These are phyloP conservation scores for Noctua comes DNA, from an alignment of 2,888 invertebrate species.

Conservation along the genomic window DNA sequence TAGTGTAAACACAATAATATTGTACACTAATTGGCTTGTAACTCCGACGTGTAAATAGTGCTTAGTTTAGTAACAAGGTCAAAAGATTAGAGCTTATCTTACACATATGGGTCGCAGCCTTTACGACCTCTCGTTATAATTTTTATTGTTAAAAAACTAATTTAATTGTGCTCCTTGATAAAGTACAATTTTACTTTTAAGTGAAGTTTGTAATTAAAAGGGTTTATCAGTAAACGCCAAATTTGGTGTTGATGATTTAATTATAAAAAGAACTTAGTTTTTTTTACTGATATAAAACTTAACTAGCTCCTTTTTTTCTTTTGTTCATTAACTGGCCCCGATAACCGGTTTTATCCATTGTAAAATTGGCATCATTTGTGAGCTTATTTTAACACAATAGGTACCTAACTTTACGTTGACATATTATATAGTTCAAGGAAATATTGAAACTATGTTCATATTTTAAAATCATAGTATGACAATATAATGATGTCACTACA, in stretches of 20 bases:
- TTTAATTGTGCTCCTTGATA: constrained; percentile 54
- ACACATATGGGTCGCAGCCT: constrained; percentile 60
- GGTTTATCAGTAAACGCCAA: constrained; percentile 66
- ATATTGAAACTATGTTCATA: constrained; percentile 14
- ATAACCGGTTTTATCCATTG: constrained; percentile 50
- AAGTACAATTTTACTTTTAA: constrained; percentile 47
- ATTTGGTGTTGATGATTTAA: constrained; percentile 59
- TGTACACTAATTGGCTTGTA: constrained; percentile 64
- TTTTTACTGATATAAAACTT: constrained; percentile 38
- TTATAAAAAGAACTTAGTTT: constrained; percentile 43
- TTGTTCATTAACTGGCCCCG: constrained; percentile 46
- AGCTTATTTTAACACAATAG: constrained; percentile 7
- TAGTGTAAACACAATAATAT: constrained; percentile 61
- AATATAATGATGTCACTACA: constrained; percentile 26
- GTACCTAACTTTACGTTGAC: background rate
- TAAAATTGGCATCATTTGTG: constrained; percentile 36
- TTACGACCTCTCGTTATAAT: constrained; percentile 63
- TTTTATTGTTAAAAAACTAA: constrained; percentile 63
- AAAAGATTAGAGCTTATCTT: constrained; percentile 69
- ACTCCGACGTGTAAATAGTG: constrained; percentile 63
- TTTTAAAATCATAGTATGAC: constrained; percentile 8
- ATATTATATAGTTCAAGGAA: constrained; percentile 20
- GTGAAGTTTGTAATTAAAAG: constrained; percentile 60
- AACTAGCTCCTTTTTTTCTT: constrained; percentile 46
- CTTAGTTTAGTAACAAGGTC: constrained; percentile 67